Percentiles rank a stretch among this genome's conserved stretches.
These are phyloP conservation scores for Oligia strigilis DNA, from an alignment of 2,888 invertebrate species.

Conservation along the genomic window DNA sequence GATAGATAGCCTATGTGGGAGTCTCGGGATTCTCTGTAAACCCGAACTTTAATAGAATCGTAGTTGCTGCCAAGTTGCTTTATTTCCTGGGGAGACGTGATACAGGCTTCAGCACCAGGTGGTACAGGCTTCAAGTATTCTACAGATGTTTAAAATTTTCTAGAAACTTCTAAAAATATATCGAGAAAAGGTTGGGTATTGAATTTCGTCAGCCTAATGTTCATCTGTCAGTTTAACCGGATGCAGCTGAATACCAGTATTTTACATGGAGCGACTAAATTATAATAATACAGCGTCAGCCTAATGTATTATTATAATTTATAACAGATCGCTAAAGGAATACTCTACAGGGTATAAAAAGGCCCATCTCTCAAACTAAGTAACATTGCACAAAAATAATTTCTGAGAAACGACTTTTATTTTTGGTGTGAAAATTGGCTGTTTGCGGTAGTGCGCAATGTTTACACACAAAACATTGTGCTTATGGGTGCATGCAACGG, in stretches of 20 bases:
- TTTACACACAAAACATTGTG: too few relatives aligned
- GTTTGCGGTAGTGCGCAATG: not conserved
- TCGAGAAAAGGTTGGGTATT: not conserved
- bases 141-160: slow-evolving; percentile 27
- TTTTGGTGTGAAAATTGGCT: not conserved
- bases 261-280: too few relatives aligned
- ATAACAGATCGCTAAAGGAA: not conserved
- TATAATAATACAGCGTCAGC: too few relatives aligned
- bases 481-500: too few relatives aligned
- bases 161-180: slow-evolving; percentile 20
- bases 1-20: slow-evolving; percentile 18
- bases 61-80: slow-evolving; percentile 44
- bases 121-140: slow-evolving; percentile 28
- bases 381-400: not conserved
- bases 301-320: slow-evolving; percentile 9
- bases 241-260: too few relatives aligned
- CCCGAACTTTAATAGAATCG: slow-evolving; percentile 53
- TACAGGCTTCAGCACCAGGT: slow-evolving; percentile 5
- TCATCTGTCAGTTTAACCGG: too few relatives aligned
- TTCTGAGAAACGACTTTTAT: not conserved
- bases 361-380: not conserved
- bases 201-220: slow-evolving; percentile 8
- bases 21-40: slow-evolving; percentile 6
- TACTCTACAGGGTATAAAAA: not conserved
- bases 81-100: slow-evolving; percentile 48